Evolutionary conservation across 1,140 invertebrate genomes (phyloP).

Genomic region (Heliconius hewitsoni): DNA sequence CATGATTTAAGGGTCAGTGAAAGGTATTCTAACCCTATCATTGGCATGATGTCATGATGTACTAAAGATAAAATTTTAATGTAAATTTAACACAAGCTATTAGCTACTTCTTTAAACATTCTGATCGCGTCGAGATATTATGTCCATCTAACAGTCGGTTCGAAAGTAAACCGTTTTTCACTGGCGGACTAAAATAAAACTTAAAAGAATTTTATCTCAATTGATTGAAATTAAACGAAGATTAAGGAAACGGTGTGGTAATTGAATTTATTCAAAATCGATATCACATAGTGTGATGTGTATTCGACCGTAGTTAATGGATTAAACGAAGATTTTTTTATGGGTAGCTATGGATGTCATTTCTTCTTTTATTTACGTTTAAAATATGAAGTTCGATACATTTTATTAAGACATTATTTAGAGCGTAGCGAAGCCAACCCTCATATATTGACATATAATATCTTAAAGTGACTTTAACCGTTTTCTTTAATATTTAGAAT

Average conservation of each 20-base stretch:
- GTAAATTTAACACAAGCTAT: slow-evolving; percentile 35
- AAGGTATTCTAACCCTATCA: slow-evolving; percentile 32
- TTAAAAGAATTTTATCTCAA: slow-evolving; percentile 41
- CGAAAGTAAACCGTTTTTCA: slow-evolving; percentile 30
- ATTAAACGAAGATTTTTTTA: slow-evolving; percentile 47
- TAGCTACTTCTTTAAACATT: slow-evolving; percentile 35
- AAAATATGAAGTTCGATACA: slow-evolving; percentile 55
- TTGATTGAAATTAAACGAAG: slow-evolving; percentile 46
- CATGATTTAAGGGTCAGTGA: slow-evolving; percentile 22
- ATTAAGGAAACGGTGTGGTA: slow-evolving; percentile 44
- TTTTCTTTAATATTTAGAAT: not conserved
- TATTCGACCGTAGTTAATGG: slow-evolving; percentile 53
- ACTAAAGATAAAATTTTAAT: slow-evolving; percentile 33
- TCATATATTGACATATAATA: not conserved
- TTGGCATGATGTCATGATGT: slow-evolving; percentile 27
- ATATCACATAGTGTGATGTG: slow-evolving; percentile 37
- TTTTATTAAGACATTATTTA: slow-evolving; percentile 74
- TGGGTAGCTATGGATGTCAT: slow-evolving; percentile 49
- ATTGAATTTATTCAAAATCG: slow-evolving; percentile 47
- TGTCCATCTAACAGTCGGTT: slow-evolving; percentile 35
- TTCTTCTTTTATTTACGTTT: slow-evolving; percentile 56
- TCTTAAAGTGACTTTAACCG: not conserved
- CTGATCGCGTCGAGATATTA: slow-evolving; percentile 37
- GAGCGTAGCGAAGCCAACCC: slow-evolving; percentile 57
- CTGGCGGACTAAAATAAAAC: slow-evolving; percentile 31